Conservation (phyloP, 2,797 vertebrate species). For the Myoxocephalus aenaeus region DNA sequence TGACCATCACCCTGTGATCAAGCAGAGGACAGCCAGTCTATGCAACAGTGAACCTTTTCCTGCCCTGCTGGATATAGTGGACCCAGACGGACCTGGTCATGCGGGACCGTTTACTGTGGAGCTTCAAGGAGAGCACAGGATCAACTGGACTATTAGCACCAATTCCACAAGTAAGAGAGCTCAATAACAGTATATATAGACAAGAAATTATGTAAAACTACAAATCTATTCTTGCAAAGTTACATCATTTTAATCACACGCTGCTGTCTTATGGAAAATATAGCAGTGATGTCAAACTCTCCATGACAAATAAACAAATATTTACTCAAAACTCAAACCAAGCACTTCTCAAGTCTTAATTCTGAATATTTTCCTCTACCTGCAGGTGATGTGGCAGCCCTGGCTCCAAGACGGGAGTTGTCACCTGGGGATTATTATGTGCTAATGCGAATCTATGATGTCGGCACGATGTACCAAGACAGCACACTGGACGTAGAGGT, state of each 20-base stretch:
- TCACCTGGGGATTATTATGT: constrained; percentile 52
- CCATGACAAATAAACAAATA: background rate
- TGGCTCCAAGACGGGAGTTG: constrained; percentile 52
- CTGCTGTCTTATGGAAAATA: background rate
- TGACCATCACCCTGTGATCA: constrained; percentile 83
- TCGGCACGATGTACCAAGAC: constrained; percentile 52
- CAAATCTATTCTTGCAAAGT: background rate
- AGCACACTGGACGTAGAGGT: constrained; percentile 61
- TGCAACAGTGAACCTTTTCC: constrained; percentile 81
- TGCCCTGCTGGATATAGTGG: constrained; percentile 79
- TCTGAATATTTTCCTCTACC: background rate
- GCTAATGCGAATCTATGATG: constrained; percentile 61
- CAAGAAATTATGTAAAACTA: too few species aligned
- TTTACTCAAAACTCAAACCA: background rate
- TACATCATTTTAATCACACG: too few species aligned
- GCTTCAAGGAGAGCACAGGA: constrained; percentile 71
- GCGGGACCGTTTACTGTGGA: constrained; percentile 82
- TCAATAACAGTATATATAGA: background rate
- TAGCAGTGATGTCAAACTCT: background rate
- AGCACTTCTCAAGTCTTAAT: background rate
- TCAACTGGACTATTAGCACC: constrained; percentile 79
- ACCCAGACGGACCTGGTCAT: constrained; percentile 85
- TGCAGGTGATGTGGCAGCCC: constrained; percentile 41
- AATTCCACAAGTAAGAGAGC: constrained; percentile 59
- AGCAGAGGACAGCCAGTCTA: constrained; percentile 70